phyloP scores from a whole-genome alignment of 2,113 vertebrate genomes.

The Sarotherodon lohbergeri region DNA sequence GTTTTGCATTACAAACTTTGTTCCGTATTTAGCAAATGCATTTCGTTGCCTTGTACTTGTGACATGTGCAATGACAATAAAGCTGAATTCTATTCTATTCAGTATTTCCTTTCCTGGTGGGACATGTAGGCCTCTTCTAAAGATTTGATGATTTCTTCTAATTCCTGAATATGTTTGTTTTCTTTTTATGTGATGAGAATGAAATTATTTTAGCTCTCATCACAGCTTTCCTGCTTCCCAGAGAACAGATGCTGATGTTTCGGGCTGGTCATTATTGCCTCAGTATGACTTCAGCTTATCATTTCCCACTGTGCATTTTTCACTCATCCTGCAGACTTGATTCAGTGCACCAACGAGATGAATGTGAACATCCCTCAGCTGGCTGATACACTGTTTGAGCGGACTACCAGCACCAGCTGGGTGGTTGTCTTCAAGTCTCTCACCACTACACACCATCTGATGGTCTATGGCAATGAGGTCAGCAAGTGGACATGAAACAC shows the following conservation, averaged over 20 bases:
- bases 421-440: constrained; percentile 98
- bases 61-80: background rate
- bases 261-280: background rate
- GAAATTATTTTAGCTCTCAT: background rate
- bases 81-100: background rate
- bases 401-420: constrained; percentile 97
- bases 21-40: background rate
- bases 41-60: background rate
- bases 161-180: background rate
- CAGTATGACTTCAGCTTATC: fast-evolving
- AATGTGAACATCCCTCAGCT: constrained; percentile 98
- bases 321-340: constrained; percentile 77
- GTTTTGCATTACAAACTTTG: background rate
- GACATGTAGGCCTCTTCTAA: background rate
- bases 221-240: background rate
- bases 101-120: background rate
- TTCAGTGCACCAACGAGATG: constrained; percentile 98
- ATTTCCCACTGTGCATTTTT: background rate
- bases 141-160: background rate
- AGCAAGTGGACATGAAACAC: background rate
- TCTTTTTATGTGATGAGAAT: background rate
- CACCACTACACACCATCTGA: constrained; percentile 96
- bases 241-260: background rate
- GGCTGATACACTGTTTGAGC: constrained; percentile 94
- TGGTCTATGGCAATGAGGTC: constrained; percentile 98